Evolutionary conservation across 2,797 vertebrate species (phyloP).

Genomic region (Spinibarbus caldwelli): DNA sequence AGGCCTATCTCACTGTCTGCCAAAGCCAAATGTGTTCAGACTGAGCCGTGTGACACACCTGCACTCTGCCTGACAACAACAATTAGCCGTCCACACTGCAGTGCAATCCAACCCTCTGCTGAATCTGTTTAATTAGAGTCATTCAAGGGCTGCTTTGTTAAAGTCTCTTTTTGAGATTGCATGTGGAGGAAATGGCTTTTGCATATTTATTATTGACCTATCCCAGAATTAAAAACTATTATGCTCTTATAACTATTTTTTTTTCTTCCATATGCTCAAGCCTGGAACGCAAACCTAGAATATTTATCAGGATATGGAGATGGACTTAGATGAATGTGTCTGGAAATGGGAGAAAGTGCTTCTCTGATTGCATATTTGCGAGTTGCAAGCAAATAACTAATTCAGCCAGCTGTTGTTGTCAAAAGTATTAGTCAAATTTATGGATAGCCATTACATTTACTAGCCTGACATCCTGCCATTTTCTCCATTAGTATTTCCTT

Average conservation of each 20-base stretch:
- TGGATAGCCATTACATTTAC: not conserved
- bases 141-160: conserved; percentile 44
- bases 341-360: conserved; percentile 23
- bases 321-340: conserved; percentile 21
- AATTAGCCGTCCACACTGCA: conserved; percentile 41
- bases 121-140: conserved; percentile 51
- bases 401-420: conserved; percentile 26
- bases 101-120: conserved; percentile 36
- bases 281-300: not conserved
- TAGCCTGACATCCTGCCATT: not conserved
- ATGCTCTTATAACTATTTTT: not conserved
- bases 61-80: conserved; percentile 56
- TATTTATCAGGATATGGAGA: conserved; percentile 7
- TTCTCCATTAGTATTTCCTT: conserved; percentile 1
- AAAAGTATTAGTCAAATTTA: conserved; percentile 25
- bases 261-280: not conserved
- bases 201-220: not conserved
- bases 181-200: not conserved
- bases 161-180: conserved; percentile 8
- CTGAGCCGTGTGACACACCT: conserved; percentile 41
- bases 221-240: not conserved
- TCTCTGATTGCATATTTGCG: conserved; percentile 14
- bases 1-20: conserved; percentile 53
- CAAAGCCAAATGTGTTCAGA: conserved; percentile 48
- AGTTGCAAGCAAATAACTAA: conserved; percentile 19